These are phyloP conservation scores for Crocidura indochinensis DNA, from an alignment of 2,797 vertebrate species.

Conservation along the genomic window DNA sequence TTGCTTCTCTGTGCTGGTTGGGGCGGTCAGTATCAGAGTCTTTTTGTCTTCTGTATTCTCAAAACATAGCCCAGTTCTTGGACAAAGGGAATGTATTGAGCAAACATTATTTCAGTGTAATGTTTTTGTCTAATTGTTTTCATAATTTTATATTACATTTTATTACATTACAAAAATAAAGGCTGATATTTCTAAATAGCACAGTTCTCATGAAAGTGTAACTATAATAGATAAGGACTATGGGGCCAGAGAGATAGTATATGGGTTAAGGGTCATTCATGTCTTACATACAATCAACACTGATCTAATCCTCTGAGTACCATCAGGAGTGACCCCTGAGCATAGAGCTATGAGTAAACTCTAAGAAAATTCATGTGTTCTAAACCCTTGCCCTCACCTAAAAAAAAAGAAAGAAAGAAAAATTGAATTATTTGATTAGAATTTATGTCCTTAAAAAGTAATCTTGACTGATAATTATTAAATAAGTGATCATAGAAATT, in stretches of 20 bases:
- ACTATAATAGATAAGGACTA: neutral
- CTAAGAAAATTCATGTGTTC: too few species aligned
- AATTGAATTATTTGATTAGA: too few species aligned
- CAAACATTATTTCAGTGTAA: neutral
- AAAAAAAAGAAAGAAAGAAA: too few species aligned
- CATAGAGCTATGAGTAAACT: too few species aligned
- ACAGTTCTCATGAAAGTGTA: neutral
- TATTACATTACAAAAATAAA: slow-evolving; percentile 46
- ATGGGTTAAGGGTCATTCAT: too few species aligned
- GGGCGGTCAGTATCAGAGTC: neutral
- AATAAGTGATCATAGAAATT: neutral
- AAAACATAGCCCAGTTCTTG: neutral
- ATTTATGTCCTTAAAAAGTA: neutral
- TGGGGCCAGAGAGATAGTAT: too few species aligned
- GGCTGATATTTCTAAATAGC: neutral
- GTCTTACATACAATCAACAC: too few species aligned
- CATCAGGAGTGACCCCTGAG: too few species aligned
- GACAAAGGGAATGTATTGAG: neutral
- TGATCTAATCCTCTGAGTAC: too few species aligned
- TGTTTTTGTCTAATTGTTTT: neutral
- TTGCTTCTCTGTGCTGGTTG: neutral
- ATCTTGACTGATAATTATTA: neutral
- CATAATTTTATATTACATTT: slow-evolving; percentile 12
- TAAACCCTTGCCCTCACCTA: too few species aligned
- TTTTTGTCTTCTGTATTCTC: neutral